phyloP scores from a whole-genome alignment of 1,140 invertebrate species.

The Vanessa tameamea region DNA sequence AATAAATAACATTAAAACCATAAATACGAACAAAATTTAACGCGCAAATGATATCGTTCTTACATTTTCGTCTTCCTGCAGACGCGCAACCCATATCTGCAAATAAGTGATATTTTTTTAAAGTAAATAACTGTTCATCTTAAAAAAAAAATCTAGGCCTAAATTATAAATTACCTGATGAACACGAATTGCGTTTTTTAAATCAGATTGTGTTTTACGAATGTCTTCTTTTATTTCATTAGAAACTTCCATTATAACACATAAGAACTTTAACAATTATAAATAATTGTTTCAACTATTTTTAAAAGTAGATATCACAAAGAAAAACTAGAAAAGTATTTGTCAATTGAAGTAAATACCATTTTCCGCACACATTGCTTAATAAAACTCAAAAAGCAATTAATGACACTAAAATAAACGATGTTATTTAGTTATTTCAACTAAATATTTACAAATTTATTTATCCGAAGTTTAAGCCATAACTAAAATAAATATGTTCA shows the following conservation, averaged over 20 bases:
- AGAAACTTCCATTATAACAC: constrained; percentile 82
- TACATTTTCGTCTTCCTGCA: constrained; percentile 83
- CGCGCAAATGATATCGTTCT: constrained; percentile 48
- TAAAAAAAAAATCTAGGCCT: constrained; percentile 17
- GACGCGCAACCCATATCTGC: constrained; percentile 81
- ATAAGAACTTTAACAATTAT: constrained; percentile 2
- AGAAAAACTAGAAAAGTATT: neutral
- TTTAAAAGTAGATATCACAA: neutral
- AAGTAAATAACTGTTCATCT: constrained; percentile 7
- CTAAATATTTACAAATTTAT: neutral
- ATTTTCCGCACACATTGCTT: neutral
- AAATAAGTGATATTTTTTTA: constrained; percentile 44
- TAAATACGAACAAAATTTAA: neutral
- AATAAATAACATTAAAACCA: constrained; percentile 35
- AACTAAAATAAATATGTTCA: constrained; percentile 1
- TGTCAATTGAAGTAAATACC: neutral
- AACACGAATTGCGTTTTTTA: constrained; percentile 85
- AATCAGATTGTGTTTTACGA: constrained; percentile 82
- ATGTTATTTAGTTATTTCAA: neutral
- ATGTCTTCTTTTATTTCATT: constrained; percentile 84
- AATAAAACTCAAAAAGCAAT: neutral
- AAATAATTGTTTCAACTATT: neutral
- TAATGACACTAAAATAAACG: neutral
- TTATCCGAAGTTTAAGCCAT: neutral
- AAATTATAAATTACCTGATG: constrained; percentile 81